These are phyloP conservation scores for Aspidiotus rigidus DNA, from an alignment of 2,888 invertebrate species.

Conservation along the genomic window DNA sequence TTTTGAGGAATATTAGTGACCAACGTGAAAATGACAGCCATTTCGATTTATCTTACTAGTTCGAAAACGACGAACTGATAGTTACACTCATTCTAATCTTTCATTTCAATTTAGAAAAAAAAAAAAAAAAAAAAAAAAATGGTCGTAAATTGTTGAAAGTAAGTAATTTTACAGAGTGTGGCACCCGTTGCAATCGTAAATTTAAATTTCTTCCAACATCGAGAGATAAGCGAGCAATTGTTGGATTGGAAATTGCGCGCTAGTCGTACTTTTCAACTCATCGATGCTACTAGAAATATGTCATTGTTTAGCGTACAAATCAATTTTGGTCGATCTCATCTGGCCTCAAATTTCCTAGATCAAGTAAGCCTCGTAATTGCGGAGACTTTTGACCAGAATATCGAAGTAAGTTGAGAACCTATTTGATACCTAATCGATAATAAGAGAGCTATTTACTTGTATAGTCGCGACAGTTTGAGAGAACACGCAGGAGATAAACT, in stretches of 20 bases:
- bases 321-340: slow-evolving; percentile 20
- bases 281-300: neutral
- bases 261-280: no score
- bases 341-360: slow-evolving; percentile 4
- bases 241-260: no score
- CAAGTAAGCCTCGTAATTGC: slow-evolving; percentile 8
- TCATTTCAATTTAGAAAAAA: neutral
- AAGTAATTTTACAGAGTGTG: no score
- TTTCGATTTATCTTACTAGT: no score
- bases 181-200: neutral
- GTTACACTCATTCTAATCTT: no score
- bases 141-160: no score
- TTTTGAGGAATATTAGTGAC: slow-evolving; percentile 17
- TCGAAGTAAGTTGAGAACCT: slow-evolving; percentile 12
- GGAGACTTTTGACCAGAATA: slow-evolving; percentile 9
- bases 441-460: no score
- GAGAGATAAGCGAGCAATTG: no score
- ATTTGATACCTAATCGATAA: neutral
- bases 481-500: no score
- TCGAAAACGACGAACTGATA: no score
- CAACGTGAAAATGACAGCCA: slow-evolving; percentile 17
- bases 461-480: no score
- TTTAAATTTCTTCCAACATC: neutral
- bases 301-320: slow-evolving; percentile 21
- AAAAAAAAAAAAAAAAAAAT: neutral